Conservation (phyloP, 2,888 invertebrate genomes). For the Calameuta pallipes region DNA sequence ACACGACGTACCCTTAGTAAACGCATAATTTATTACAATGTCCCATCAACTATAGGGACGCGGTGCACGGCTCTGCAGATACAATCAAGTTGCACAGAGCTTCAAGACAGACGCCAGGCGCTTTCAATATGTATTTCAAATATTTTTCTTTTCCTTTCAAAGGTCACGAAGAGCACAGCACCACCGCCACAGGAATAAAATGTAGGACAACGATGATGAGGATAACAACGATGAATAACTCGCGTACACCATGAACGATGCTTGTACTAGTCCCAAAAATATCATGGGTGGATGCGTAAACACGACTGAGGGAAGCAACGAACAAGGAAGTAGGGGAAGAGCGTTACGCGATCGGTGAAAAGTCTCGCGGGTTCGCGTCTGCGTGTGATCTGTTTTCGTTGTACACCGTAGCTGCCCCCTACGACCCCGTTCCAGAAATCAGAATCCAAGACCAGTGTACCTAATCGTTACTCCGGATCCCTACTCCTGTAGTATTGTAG, state of each 20-base stretch:
- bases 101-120: background rate
- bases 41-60: background rate
- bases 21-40: too few species aligned
- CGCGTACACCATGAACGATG: too few species aligned
- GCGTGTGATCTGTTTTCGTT: constrained; percentile 18
- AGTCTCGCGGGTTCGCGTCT: constrained; percentile 11
- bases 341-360: too few species aligned
- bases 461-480: constrained; percentile 36
- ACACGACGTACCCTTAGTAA: background rate
- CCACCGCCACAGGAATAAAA: too few species aligned
- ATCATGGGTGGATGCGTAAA: background rate
- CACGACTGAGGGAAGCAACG: background rate
- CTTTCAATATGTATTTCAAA: too few species aligned
- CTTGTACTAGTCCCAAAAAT: too few species aligned
- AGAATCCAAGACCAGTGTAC: constrained; percentile 31
- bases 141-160: too few species aligned
- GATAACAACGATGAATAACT: too few species aligned
- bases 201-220: too few species aligned
- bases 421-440: constrained; percentile 44
- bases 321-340: too few species aligned
- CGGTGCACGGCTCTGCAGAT: background rate
- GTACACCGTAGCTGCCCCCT: constrained; percentile 14
- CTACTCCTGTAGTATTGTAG: background rate
- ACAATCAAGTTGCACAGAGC: background rate
- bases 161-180: too few species aligned